Evolutionary conservation across 1,140 invertebrate species (phyloP).

Genomic region (Ephestia elutella): DNA sequence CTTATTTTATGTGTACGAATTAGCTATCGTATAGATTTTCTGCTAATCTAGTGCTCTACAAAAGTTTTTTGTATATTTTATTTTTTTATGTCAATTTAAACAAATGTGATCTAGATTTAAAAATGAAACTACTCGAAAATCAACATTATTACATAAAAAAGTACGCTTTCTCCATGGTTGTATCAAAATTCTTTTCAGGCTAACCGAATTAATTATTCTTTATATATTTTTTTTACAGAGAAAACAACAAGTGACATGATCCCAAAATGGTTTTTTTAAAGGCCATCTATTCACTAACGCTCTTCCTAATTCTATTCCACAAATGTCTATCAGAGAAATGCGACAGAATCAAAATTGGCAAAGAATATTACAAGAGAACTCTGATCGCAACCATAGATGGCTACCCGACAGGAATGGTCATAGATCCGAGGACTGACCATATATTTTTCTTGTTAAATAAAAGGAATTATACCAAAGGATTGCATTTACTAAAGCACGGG

Average conservation of each 20-base stretch:
- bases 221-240: constrained; percentile 10
- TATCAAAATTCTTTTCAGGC: neutral
- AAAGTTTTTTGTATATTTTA: too few species aligned
- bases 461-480: constrained; percentile 61
- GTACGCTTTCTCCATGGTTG: too few species aligned
- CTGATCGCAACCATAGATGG: constrained; percentile 59
- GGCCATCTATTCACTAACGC: constrained; percentile 15
- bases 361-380: constrained; percentile 57
- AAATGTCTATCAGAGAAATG: constrained; percentile 38
- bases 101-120: too few species aligned
- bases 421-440: constrained; percentile 55
- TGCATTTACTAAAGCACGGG: constrained; percentile 54
- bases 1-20: too few species aligned
- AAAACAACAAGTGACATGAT: constrained; percentile 29
- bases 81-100: too few species aligned
- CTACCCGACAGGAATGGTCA: constrained; percentile 51
- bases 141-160: too few species aligned
- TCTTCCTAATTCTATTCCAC: constrained; percentile 17
- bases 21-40: too few species aligned
- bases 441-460: constrained; percentile 64
- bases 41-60: too few species aligned
- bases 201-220: neutral
- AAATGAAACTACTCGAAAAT: too few species aligned
- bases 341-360: constrained; percentile 53
- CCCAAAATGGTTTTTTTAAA: constrained; percentile 30